Conservation (phyloP, 1,140 invertebrate species). For the Neotoxoptera formosana region DNA sequence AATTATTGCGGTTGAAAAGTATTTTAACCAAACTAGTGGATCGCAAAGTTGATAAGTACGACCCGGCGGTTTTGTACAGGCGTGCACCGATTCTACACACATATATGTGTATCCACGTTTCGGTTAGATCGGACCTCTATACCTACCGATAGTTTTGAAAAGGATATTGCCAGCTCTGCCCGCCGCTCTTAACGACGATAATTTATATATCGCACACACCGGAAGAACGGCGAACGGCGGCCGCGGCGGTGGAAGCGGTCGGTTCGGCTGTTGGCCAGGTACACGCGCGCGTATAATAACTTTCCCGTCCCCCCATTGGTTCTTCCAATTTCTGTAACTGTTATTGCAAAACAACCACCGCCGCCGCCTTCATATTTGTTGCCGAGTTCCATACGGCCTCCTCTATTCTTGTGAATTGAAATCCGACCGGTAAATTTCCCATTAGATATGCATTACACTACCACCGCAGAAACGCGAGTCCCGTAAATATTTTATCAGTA, state of each 20-base stretch:
- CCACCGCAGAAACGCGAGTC: neutral
- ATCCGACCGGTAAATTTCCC: slow-evolving; percentile 29
- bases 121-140: neutral
- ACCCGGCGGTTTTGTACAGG: neutral
- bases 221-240: neutral
- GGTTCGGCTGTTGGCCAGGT: neutral
- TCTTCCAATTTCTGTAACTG: slow-evolving; percentile 38
- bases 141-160: slow-evolving; percentile 15
- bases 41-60: neutral
- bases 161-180: neutral
- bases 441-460: slow-evolving; percentile 49
- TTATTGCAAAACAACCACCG: slow-evolving; percentile 43
- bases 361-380: neutral
- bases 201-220: neutral
- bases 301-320: neutral
- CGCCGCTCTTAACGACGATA: neutral
- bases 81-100: neutral
- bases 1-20: neutral
- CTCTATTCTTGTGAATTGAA: slow-evolving; percentile 30
- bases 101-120: neutral
- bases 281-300: neutral
- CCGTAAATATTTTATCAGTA: slow-evolving; percentile 39
- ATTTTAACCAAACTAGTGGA: neutral
- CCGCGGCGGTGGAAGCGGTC: neutral
- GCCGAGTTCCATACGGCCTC: neutral